Base-by-base conservation (phyloP, 2,797 vertebrate genomes). In the Myiotriccus ornatus region DNA sequence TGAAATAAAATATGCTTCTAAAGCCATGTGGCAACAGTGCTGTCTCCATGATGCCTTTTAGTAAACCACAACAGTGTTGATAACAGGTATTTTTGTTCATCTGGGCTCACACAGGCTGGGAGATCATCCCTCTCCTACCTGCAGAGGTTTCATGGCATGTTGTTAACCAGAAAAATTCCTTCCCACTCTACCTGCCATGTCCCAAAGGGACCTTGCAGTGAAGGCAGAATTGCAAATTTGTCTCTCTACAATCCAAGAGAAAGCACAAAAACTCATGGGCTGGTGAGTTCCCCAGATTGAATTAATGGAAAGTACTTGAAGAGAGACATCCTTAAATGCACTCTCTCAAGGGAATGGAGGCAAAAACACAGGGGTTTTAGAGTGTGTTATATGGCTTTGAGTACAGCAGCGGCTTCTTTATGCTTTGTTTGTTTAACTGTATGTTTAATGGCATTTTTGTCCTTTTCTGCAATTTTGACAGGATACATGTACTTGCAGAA, bases 401-500 rank as follows among this genome's bases (percentile, higher is more conserved):
- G n/a, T 44, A 81, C 21, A 64, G 44, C 44, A 80, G 39, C 24
- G 60, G 27, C 32, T 80, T 74, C 35, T 90, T 62, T 47, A 6
- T 30, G 18, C 47, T 65, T 46, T 43, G 28, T 69, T 68, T 22
- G 10, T 84, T 74, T 89, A 69, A 34, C 65, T 52, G 22, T 60
- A 7, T 46, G 23, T 53, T 81, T 83, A 62, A 62, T 30, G 39
- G 20, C 39, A 30, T 41, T 62, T 79, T 55, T 76, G 43, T 83
- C 35, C 41, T 81, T 75, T 65, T 76, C 83, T 76, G 50, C 39
- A 41, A 8, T 65, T 75, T 79, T 93, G 65, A 47, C 78, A 96
- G 96, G 70, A 53, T 93, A 19, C 5, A 8, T 24, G 30, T 60
- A 34, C 94, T 96, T 44, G 91, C 96, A 86, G 68, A 93, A 75